These are phyloP conservation scores for Cyprinus carpio DNA, from an alignment of 2,113 vertebrate species.

Conservation along the genomic window DNA sequence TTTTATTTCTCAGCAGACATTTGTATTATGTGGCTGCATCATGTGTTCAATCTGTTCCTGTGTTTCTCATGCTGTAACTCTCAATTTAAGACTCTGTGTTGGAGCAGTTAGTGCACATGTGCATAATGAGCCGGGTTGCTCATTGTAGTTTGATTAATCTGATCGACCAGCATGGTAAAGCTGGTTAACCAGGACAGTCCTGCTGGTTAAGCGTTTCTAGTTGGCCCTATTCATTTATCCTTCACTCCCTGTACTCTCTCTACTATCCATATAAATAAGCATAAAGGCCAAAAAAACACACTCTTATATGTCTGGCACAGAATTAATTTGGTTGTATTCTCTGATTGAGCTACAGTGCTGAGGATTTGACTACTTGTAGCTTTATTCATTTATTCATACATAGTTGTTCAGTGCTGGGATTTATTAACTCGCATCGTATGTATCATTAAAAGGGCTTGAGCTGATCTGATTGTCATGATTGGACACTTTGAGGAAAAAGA, in stretches of 20 bases:
- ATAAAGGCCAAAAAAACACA: neutral
- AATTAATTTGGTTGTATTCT: neutral
- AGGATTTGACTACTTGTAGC: neutral
- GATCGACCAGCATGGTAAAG: neutral
- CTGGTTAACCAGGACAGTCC: neutral
- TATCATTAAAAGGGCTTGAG: neutral
- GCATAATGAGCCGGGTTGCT: neutral
- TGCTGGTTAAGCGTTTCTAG: neutral
- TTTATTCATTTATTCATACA: neutral
- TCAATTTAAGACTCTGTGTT: neutral
- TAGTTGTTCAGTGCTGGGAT: neutral
- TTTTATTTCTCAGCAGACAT: conserved; percentile 5
- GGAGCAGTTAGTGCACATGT: neutral
- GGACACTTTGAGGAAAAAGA: no score
- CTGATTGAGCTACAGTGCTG: neutral
- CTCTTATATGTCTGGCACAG: neutral
- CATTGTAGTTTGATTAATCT: neutral
- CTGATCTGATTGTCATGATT: neutral
- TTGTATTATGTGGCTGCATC: neutral
- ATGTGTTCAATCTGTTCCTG: neutral
- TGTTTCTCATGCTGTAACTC: neutral
- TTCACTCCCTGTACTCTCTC: neutral
- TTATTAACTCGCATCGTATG: neutral
- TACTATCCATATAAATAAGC: conserved; percentile 8
- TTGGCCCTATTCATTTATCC: neutral